Conservation (phyloP, 2,888 invertebrate species). For the Troides helena region DNA sequence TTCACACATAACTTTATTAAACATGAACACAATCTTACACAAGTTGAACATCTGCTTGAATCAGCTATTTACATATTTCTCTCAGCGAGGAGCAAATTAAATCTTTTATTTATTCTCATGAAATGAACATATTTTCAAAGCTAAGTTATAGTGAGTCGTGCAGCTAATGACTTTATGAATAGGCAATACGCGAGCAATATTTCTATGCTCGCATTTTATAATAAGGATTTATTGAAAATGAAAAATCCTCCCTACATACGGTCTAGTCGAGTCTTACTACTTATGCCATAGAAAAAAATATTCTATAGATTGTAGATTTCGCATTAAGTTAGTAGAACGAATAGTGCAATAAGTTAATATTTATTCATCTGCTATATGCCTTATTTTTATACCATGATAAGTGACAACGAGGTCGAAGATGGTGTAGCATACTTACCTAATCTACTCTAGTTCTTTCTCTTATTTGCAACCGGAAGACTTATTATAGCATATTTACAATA, state of each 20-base stretch:
- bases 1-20: too few relatives aligned
- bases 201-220: constrained; percentile 18
- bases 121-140: not conserved
- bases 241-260: not conserved
- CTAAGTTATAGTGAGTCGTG: not conserved
- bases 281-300: not conserved
- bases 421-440: too few relatives aligned
- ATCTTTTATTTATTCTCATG: not conserved
- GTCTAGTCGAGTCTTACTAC: not conserved
- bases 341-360: too few relatives aligned
- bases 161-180: constrained; percentile 1
- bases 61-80: not conserved
- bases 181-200: not conserved
- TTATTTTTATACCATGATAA: too few relatives aligned
- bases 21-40: not conserved
- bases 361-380: too few relatives aligned
- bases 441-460: too few relatives aligned
- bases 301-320: not conserved
- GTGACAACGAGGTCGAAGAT: too few relatives aligned
- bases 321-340: not conserved
- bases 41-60: not conserved
- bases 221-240: constrained; percentile 1
- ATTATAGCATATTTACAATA: too few relatives aligned
- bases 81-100: not conserved
- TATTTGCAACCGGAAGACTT: too few relatives aligned